phyloP scores from a whole-genome alignment of 2,888 invertebrate species.

The Mystacides longicornis region DNA sequence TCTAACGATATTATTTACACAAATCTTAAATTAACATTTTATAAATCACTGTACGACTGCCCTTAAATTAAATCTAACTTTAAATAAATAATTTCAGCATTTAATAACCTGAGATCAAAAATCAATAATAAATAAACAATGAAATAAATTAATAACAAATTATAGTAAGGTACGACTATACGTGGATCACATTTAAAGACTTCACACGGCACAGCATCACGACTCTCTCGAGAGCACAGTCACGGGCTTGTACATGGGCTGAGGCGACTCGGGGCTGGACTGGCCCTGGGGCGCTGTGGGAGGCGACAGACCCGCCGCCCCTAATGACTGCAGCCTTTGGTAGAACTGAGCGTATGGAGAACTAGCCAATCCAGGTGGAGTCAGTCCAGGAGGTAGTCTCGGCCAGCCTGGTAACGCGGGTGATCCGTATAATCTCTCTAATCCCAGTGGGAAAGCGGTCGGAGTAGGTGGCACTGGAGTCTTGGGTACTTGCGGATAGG shows the following conservation, averaged over 20 bases:
- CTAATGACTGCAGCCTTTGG: constrained; percentile 34
- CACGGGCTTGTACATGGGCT: constrained; percentile 36
- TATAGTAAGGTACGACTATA: neutral
- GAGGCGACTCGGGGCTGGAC: constrained; percentile 33
- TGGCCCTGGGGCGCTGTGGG: constrained; percentile 8
- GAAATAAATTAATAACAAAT: constrained; percentile 6
- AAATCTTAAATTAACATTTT: no score
- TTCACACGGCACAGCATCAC: constrained; percentile 15
- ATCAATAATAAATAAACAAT: constrained; percentile 14
- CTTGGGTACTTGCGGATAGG: constrained; percentile 49
- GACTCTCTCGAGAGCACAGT: constrained; percentile 33
- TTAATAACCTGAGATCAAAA: constrained; percentile 18
- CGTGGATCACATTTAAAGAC: constrained; percentile 12
- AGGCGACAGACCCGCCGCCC: constrained; percentile 10
- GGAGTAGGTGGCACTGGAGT: constrained; percentile 43
- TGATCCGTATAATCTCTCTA: constrained; percentile 39
- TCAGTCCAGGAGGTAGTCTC: constrained; percentile 42
- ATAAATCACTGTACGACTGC: neutral
- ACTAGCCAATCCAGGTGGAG: constrained; percentile 36
- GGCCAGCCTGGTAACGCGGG: constrained; percentile 37
- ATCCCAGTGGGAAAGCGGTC: constrained; percentile 47
- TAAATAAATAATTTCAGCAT: constrained; percentile 7
- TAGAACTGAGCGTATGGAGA: constrained; percentile 40
- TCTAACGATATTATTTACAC: no score
- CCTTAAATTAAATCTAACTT: no score